Evolutionary conservation across 2,113 vertebrate species (phyloP), one percentile per base, ranked within the genome.

Genomic region (Eurystomus gularis): DNA sequence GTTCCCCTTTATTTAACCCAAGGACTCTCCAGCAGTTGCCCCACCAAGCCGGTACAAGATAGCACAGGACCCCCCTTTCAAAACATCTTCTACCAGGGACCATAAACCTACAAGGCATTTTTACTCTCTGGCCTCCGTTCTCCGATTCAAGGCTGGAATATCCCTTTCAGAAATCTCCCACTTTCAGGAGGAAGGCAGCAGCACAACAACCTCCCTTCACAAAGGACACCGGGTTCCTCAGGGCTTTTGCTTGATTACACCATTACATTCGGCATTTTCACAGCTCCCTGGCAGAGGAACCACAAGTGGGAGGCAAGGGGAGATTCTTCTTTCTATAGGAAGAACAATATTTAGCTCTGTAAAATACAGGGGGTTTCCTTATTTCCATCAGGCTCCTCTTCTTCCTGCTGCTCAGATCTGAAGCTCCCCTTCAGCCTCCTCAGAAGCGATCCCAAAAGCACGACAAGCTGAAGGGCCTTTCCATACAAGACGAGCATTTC

Each of bases 161-260:
- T 6, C n/a, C 71, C 40, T 78, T 52, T 79, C 61, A 69, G 54
- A 61, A 88, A 39, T 17, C 48, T 40, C 93, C 42, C 65, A 8
- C 48, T 77, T 57, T 73, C 58, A 64, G 70, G 76, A 88, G 75
- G 64, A 66, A 69, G 26, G 48, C 48, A 69, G 52, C 64, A 85
- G 68, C 80, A 94, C 80, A 60, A 64, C 40, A 20, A 65, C 57
- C 82, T 90, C 88, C 70, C 85, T 77, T 51, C 70, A 58, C 49
- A 90, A 85, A 85, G 49, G 92, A 79, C 55, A 39, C 6, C 0
- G 3, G 65, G 72, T 42, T 95, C 75, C 83, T 62, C 24, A 6
- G 37, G 93, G 72, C 40, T 88, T 75, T 78, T 77, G 46, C 77
- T 93, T 95, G 86, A 94, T 95, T 55, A 68, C 86, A 72, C 77